Evolutionary conservation across 2,797 vertebrate genomes (phyloP).

Genomic region (Pelodytes ibericus): DNA sequence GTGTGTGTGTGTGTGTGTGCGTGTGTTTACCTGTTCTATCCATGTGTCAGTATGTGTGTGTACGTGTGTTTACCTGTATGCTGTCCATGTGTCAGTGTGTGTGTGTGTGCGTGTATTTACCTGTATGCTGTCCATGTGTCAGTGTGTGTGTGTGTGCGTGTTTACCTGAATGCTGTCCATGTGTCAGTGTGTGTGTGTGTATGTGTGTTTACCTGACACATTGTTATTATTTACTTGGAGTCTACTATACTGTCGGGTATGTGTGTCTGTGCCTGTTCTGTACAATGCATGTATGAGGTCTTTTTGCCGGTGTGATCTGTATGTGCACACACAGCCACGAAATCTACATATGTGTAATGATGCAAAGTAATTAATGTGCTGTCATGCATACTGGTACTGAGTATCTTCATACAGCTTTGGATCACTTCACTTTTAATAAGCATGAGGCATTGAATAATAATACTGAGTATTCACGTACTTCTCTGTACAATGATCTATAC

Average conservation of each 20-base stretch:
- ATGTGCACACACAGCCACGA: background rate
- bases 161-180: too few species aligned
- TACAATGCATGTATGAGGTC: background rate
- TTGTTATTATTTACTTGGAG: background rate
- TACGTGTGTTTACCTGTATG: background rate
- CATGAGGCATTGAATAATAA: background rate
- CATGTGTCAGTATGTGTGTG: background rate
- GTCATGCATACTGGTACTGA: background rate
- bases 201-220: background rate
- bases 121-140: too few species aligned
- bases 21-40: background rate
- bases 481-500: too few species aligned
- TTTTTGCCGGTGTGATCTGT: background rate
- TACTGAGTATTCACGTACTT: background rate
- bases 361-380: background rate
- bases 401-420: background rate
- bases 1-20: background rate
- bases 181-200: too few species aligned
- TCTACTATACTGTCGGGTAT: background rate
- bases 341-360: conserved; percentile 4
- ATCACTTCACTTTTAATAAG: background rate
- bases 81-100: too few species aligned
- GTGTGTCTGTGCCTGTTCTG: background rate
- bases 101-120: too few species aligned
- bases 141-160: too few species aligned